Base-by-base conservation (phyloP, 2,797 vertebrate species). In the Acanthornis magna region DNA sequence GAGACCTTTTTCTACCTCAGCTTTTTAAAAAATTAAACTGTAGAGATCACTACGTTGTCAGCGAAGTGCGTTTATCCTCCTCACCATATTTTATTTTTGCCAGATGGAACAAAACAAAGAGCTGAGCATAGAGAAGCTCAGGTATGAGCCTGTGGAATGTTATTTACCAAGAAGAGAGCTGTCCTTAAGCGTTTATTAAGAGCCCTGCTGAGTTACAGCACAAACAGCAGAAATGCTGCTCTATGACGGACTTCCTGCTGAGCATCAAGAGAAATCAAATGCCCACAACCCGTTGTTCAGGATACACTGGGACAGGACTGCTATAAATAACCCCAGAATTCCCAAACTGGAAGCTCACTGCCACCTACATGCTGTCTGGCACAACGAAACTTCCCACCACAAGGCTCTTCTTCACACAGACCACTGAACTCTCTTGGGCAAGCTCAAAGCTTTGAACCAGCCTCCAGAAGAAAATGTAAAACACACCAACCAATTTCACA, bases 301-400 rank as follows among this genome's bases (percentile, higher is more conserved):
- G 70, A 25, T 7, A 26, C 6, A 5, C 10, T 53, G 57, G 50
- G 50, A 53, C 38, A 65, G 45, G n/a, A 32, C 32, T 71, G 32
- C 57, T 83, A 9, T 2, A 74, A 77, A 38, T 7, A 57, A 16
- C 38, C 60, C 10, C 26, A 71, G 45, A 65, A 88, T 53, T 78
- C 38, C 76, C 42, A 30, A 11, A 29, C 50, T 86, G 62, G 50
- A 68, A 51, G 22, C 55, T 82, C 30, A 30, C 22, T 74, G 32
- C 81, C n/a, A 80, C 48, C 51, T 61, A 62, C 1, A 0, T 1
- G 1, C 29, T 54, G 58, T 29, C n/a, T 14, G 2, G 61, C 47
- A 57, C 71, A 79, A 57, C 1, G 0, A 23, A 91, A 86, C 73
- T 76, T 90, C 68, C 78, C 55, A 65, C 10, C 38, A 51, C 0